Evolutionary conservation across 2,113 vertebrate genomes (phyloP).

Genomic region (Zosterops lateralis): DNA sequence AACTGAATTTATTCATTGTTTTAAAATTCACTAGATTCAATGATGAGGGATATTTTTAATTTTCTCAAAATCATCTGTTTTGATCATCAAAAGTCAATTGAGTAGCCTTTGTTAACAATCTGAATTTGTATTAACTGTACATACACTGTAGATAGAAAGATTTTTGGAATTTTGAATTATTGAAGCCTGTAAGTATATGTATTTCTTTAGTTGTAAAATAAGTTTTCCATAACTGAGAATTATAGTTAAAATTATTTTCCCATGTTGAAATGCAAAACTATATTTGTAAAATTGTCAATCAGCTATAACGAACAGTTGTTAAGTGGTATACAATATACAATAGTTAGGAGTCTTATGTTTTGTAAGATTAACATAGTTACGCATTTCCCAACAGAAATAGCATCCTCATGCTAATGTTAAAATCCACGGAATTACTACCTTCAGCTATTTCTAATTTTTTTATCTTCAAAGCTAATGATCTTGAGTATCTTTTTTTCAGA

Average conservation of each 20-base stretch:
- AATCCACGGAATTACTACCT: background rate
- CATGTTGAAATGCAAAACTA: background rate
- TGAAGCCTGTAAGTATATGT: background rate
- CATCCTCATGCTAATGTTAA: background rate
- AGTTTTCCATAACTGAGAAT: background rate
- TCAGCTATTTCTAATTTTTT: background rate
- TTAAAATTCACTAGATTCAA: background rate
- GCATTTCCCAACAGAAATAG: background rate
- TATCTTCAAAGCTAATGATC: background rate
- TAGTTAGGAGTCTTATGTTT: background rate
- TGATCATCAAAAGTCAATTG: background rate
- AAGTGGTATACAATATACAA: background rate
- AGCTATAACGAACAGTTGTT: background rate
- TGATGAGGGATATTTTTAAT: background rate
- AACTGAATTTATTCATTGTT: background rate
- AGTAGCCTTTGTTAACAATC: background rate
- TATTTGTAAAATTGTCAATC: background rate
- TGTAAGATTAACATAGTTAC: background rate
- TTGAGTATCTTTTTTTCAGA: background rate
- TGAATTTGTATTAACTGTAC: background rate
- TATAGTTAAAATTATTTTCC: background rate
- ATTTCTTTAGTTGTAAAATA: background rate
- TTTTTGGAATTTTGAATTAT: background rate
- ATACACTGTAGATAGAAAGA: background rate
- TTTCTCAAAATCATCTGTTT: background rate